Evolutionary conservation across 2,888 invertebrate genomes (phyloP), one percentile per base, ranked within the genome.

Genomic region (Rhingia rostrata): DNA sequence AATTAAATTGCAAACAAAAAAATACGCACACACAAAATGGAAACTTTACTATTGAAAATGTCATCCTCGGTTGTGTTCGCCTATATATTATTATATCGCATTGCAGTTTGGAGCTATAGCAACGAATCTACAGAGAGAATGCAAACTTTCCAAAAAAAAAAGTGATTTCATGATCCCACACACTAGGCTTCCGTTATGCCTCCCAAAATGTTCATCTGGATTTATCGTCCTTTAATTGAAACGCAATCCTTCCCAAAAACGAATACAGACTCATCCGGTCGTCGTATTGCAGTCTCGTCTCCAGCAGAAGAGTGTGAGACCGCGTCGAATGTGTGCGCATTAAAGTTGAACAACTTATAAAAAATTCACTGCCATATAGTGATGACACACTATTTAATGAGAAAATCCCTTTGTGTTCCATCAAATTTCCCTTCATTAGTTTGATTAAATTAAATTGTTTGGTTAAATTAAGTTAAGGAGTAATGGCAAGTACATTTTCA

Each of bases 201-300:
- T 41, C 41, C 41, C 61, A 32, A 69, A 61, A 45, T 61, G 69
- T 56, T 12, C 67, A 63, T 67, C 49, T 53, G 77, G 63, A 63
- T 70, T 78, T 78, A 78, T 63, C 45, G 54, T 54, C 69, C 33
- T 56, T 78, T 78, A 78, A 78, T 78, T 78, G 77, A 78, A 78
- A 78, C 41, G 63, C 54, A 78, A 78, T 78, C 60, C 69, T 63
- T 77, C 60, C 41, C 22, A 4, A 6, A 47, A 12, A 22, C 9
- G 47, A 9, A 49, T 2, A 22, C 47, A 47, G 22, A 22, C 22
- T 30, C 22, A 22, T 49, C 4, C 49, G 30, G 7, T 3, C 30
- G 6, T 67, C 10, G 32, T 22, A 22, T 35, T 4, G 53, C 32
- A 3, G 12, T 51, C 35, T 1, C 22, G 22, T 2, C 9, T 35